Evolutionary conservation across 2,113 vertebrate species (phyloP), one percentile per base, ranked within the genome.

Genomic region (Tretioscincus oriximinensis): DNA sequence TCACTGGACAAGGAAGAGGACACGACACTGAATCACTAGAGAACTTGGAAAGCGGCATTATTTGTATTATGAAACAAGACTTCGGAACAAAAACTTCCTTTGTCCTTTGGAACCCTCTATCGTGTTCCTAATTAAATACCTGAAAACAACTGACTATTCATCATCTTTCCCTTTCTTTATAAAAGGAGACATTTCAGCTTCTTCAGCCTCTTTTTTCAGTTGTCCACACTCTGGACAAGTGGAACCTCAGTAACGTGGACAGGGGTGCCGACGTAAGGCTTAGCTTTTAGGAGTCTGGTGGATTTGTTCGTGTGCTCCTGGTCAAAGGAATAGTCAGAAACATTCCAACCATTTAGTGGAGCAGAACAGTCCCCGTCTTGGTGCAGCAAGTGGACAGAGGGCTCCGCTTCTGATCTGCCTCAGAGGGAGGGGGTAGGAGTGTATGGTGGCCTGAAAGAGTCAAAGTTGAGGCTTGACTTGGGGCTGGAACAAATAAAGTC

Each of bases 261-360:
- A 5, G 9, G 64, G 20, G 9, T 31, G 63, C 63, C 58, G 12
- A 11, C 63, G 26, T 12, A 21, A 11, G 16, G 24, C 70, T 63
- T 82, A 76, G 77, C 28, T 77, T 45, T 26, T 72, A 22, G 6
- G 76, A 61, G 58, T 8, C 67, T n/a, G 68, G 73, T 22, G 21
- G n/a, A 71, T 47, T 41, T 60, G 69, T 47, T 22, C 67, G 28
- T 2, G 49, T 60, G 54, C 70, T 35, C 58, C 65, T 47, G 35
- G 20, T 45, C 49, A 76, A 66, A 69, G 12, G 29, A 61, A 73
- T 0, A 26, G 41, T 68, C 51, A 81, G 85, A 87, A 78, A 47
- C 75, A 76, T 60, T 82, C 84, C 73, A 84, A 70, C 8, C 73
- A 64, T 6, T 24, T 31, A 66, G 65, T 76, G 71, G 65, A 71